Conservation (phyloP, 1,140 invertebrate genomes). For the Papilio glaucus region DNA sequence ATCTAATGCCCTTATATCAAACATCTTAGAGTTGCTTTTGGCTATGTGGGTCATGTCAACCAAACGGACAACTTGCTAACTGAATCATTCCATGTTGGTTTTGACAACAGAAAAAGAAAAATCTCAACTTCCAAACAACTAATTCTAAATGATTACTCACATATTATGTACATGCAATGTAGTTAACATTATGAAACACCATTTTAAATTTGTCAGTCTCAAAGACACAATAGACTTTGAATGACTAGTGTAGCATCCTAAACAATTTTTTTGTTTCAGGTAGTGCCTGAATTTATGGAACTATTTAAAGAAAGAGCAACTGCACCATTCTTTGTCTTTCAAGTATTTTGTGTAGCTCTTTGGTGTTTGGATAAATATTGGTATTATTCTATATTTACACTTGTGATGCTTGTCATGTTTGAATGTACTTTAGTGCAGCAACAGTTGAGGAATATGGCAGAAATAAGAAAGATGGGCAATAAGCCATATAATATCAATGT, state of each 20-base stretch:
- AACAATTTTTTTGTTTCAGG: slow-evolving; percentile 83
- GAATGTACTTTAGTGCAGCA: slow-evolving; percentile 99
- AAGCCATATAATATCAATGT: slow-evolving; percentile 97
- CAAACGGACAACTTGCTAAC: no score
- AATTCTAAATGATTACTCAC: no score
- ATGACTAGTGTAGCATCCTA: background rate
- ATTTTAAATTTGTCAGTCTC: no score
- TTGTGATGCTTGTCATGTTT: slow-evolving; percentile 98
- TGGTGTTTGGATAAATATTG: slow-evolving; percentile 99
- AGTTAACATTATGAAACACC: no score
- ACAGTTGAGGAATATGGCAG: slow-evolving; percentile 98
- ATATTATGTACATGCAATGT: no score
- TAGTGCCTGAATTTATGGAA: slow-evolving; percentile 98
- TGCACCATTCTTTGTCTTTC: slow-evolving; percentile 98
- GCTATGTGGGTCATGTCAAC: no score
- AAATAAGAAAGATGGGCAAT: slow-evolving; percentile 99
- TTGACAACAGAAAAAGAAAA: no score
- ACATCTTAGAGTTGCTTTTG: no score
- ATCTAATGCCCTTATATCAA: no score
- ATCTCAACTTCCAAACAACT: no score
- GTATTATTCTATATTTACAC: slow-evolving; percentile 99
- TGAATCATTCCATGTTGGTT: no score
- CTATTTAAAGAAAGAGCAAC: slow-evolving; percentile 98
- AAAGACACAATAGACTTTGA: slow-evolving; percentile 90
- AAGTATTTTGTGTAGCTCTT: slow-evolving; percentile 97